Conservation (phyloP, 2,797 vertebrate species). For the Tolypeutes matacus region DNA sequence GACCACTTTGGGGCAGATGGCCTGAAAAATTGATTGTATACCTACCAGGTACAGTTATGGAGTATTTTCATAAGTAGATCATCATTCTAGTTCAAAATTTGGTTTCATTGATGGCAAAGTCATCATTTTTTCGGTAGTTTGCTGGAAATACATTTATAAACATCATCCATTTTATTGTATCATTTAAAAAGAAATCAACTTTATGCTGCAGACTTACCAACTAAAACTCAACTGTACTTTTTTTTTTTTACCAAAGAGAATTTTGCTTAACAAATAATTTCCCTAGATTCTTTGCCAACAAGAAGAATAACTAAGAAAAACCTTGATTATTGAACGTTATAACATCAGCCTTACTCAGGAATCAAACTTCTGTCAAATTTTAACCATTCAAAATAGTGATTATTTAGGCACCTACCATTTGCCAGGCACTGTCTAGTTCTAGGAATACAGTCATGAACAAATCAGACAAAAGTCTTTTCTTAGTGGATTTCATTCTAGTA, state of each 20-base stretch:
- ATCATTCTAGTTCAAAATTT: background rate
- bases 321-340: background rate
- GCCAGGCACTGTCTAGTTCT: background rate
- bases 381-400: background rate
- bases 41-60: background rate
- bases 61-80: background rate
- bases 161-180: background rate
- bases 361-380: background rate
- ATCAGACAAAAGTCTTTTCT: background rate
- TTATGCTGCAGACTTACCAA: background rate
- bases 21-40: background rate
- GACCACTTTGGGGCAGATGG: background rate
- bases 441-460: background rate
- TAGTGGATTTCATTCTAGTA: background rate
- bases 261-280: constrained; percentile 24
- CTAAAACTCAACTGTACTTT: background rate
- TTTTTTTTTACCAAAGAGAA: background rate
- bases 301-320: background rate
- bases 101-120: background rate
- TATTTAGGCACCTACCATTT: background rate
- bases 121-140: background rate
- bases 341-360: background rate
- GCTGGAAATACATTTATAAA: background rate
- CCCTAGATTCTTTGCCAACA: background rate
- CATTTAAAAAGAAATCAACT: background rate